Evolutionary conservation across 2,888 invertebrate genomes (phyloP).

Genomic region (Xanthia togata): DNA sequence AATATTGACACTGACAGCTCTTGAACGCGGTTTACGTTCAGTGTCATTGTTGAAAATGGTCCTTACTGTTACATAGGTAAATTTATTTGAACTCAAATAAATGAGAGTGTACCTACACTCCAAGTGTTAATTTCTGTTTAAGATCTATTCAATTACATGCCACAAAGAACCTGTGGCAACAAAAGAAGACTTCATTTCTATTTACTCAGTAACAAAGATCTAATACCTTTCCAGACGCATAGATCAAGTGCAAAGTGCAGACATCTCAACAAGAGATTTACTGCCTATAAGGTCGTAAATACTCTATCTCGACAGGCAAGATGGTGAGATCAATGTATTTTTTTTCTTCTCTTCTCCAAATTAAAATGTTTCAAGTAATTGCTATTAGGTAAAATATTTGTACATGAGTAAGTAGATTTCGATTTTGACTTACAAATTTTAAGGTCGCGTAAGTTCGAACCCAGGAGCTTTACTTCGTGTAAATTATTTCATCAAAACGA

Average conservation of each 20-base stretch:
- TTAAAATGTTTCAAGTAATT: not conserved
- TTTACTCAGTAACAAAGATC: constrained; percentile 23
- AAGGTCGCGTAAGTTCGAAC: too few species aligned
- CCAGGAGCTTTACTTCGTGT: too few species aligned
- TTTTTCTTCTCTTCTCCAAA: not conserved
- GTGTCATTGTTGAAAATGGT: not conserved
- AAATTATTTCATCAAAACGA: too few species aligned
- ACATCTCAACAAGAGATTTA: constrained; percentile 64
- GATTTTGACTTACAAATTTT: too few species aligned
- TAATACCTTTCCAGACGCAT: constrained; percentile 64
- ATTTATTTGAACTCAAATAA: constrained; percentile 11
- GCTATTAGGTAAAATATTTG: not conserved
- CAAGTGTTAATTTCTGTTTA: not conserved
- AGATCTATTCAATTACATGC: constrained; percentile 11
- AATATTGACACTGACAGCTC: too few species aligned
- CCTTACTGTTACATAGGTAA: not conserved
- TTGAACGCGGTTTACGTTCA: not conserved
- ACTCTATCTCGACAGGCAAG: constrained; percentile 19
- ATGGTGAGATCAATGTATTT: constrained; percentile 22
- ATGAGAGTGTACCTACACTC: too few species aligned
- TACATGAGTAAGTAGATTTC: not conserved
- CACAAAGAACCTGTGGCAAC: not conserved
- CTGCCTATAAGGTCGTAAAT: constrained; percentile 54
- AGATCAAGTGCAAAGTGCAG: constrained; percentile 69
- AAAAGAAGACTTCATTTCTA: constrained; percentile 31